Conservation (phyloP, 2,888 invertebrate species). For the Deilephila porcellus region DNA sequence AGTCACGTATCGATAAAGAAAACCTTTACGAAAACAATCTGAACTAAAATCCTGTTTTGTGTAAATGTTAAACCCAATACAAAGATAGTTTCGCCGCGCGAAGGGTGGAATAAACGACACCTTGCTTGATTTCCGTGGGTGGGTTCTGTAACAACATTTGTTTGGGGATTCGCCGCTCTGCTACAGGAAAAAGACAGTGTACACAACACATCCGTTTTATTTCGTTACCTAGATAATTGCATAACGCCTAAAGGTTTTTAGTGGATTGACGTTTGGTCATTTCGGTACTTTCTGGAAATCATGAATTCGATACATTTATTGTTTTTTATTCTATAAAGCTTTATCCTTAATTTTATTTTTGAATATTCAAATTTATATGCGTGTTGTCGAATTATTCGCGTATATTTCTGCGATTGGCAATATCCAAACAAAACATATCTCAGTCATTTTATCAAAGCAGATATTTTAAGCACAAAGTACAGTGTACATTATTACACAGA, state of each 20-base stretch:
- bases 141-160: conserved; percentile 15
- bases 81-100: conserved; percentile 17
- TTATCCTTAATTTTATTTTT: not conserved
- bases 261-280: not conserved
- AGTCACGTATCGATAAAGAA: not conserved
- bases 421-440: not conserved
- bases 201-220: conserved; percentile 9
- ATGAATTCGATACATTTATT: too few species aligned
- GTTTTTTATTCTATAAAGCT: too few species aligned
- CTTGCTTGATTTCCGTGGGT: conserved; percentile 16
- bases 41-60: conserved; percentile 2
- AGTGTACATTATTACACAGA: not conserved
- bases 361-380: not conserved
- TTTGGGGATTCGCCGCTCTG: not conserved
- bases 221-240: conserved; percentile 7
- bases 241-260: not conserved
- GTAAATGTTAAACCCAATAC: conserved; percentile 4
- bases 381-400: not conserved
- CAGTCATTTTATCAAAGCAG: not conserved
- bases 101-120: conserved; percentile 24
- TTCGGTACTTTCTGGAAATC: too few species aligned
- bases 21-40: not conserved
- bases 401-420: too few species aligned
- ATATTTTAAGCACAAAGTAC: not conserved
- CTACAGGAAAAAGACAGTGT: not conserved